Conservation (phyloP, 2,888 invertebrate species). For the Microdon myrmicae region DNA sequence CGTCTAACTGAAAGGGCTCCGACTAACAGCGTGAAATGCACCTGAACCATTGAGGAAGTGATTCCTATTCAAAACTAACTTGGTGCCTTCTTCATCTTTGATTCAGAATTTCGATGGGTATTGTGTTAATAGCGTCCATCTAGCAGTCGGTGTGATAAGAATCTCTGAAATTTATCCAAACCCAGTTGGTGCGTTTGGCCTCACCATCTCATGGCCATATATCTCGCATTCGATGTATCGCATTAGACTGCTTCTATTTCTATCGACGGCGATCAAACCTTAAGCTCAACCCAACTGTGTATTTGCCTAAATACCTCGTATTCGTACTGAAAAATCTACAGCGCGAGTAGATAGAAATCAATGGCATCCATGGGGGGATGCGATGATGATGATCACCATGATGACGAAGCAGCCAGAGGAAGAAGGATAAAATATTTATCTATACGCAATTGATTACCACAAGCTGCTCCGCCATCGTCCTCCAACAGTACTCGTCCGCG, state of each 20-base stretch:
- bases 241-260: constrained; percentile 30
- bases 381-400: too few relatives aligned
- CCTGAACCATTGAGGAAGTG: constrained; percentile 36
- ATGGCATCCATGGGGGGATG: too few relatives aligned
- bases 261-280: constrained; percentile 28
- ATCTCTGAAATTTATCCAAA: constrained; percentile 44
- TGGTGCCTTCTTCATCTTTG: constrained; percentile 30
- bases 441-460: constrained; percentile 52
- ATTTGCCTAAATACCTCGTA: constrained; percentile 51
- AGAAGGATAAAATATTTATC: constrained; percentile 50
- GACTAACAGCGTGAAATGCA: constrained; percentile 4
- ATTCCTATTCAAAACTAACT: constrained; percentile 29
- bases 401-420: constrained; percentile 4
- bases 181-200: neutral
- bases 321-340: constrained; percentile 48
- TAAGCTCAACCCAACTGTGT: constrained; percentile 20
- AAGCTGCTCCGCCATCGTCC: constrained; percentile 21
- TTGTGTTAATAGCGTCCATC: constrained; percentile 35
- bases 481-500: neutral
- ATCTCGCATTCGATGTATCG: neutral
- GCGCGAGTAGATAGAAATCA: constrained; percentile 46
- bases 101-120: constrained; percentile 41
- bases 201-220: neutral
- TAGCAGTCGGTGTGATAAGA: constrained; percentile 34
- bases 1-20: constrained; percentile 32